Evolutionary conservation across 2,113 vertebrate genomes (phyloP).

Genomic region (Forbesichthys papilliferus): DNA sequence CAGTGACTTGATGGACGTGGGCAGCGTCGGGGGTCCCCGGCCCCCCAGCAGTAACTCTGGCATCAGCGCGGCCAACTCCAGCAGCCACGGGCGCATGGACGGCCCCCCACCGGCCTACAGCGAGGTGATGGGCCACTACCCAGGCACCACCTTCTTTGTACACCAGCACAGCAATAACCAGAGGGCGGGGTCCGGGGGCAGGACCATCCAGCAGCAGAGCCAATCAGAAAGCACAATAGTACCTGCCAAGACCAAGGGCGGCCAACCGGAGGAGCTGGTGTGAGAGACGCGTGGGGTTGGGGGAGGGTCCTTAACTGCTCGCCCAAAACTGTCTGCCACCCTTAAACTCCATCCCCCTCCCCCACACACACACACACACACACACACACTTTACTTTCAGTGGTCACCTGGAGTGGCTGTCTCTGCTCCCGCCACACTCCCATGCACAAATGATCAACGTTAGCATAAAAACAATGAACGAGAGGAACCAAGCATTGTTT

Average conservation of each 20-base stretch:
- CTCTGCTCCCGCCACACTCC: slow-evolving; percentile 66
- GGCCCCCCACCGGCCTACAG: slow-evolving; percentile 94
- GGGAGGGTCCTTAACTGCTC: slow-evolving; percentile 14
- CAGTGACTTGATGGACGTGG: slow-evolving; percentile 93
- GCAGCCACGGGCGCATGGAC: slow-evolving; percentile 88
- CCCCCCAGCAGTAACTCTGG: slow-evolving; percentile 97
- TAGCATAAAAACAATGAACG: slow-evolving; percentile 52
- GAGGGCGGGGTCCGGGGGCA: slow-evolving; percentile 70
- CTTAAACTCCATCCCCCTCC: slow-evolving; percentile 16
- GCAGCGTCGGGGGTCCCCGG: slow-evolving; percentile 84
- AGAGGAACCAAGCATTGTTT: slow-evolving; percentile 79
- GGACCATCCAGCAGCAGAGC: slow-evolving; percentile 86
- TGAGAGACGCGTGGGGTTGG: slow-evolving; percentile 59
- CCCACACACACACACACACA: slow-evolving; percentile 2
- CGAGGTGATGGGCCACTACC: slow-evolving; percentile 94
- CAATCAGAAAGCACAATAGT: slow-evolving; percentile 87
- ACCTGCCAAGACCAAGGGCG: slow-evolving; percentile 85
- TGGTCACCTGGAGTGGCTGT: slow-evolving; percentile 17
- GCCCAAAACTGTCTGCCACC: slow-evolving; percentile 29
- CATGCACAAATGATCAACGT: slow-evolving; percentile 71
- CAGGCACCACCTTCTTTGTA: slow-evolving; percentile 87
- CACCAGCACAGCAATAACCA: slow-evolving; percentile 90
- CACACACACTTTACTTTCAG: slow-evolving; percentile 32
- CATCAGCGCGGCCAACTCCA: slow-evolving; percentile 90
- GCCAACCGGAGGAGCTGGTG: slow-evolving; percentile 84